These are phyloP conservation scores for Ypsolopha scabrella DNA, from an alignment of 2,888 invertebrate genomes.

Conservation along the genomic window DNA sequence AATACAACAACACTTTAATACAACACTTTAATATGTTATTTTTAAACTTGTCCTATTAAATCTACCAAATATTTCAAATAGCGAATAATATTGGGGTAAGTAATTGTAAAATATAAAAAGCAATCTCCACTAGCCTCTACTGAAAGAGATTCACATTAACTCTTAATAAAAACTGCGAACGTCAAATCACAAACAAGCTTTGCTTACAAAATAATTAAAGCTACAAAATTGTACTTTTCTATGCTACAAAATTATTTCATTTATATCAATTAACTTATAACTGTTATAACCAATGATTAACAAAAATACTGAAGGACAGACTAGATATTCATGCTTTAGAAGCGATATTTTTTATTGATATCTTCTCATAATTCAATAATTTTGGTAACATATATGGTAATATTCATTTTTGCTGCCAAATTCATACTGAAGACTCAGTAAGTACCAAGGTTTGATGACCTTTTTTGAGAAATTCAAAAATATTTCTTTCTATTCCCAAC, in stretches of 20 bases:
- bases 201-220: conserved; percentile 13
- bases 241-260: background rate
- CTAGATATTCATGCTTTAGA: conserved; percentile 7
- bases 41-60: background rate
- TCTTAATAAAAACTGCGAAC: background rate
- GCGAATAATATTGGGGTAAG: background rate
- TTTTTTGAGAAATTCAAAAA: too few relatives aligned
- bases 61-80: background rate
- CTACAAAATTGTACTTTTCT: conserved; percentile 12
- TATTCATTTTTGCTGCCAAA: too few relatives aligned
- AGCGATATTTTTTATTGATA: conserved; percentile 7
- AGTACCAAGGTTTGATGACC: too few relatives aligned
- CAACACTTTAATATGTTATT: conserved; percentile 4
- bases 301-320: conserved; percentile 1
- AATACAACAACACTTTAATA: too few relatives aligned
- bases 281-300: background rate
- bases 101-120: background rate
- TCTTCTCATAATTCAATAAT: background rate
- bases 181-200: background rate
- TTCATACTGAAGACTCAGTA: too few relatives aligned
- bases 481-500: too few relatives aligned
- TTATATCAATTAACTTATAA: background rate
- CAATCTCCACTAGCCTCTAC: background rate
- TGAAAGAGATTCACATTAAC: background rate
- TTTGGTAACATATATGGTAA: too few relatives aligned